Conservation (phyloP, 2,888 invertebrate genomes). For the Synanthedon myopaeformis region DNA sequence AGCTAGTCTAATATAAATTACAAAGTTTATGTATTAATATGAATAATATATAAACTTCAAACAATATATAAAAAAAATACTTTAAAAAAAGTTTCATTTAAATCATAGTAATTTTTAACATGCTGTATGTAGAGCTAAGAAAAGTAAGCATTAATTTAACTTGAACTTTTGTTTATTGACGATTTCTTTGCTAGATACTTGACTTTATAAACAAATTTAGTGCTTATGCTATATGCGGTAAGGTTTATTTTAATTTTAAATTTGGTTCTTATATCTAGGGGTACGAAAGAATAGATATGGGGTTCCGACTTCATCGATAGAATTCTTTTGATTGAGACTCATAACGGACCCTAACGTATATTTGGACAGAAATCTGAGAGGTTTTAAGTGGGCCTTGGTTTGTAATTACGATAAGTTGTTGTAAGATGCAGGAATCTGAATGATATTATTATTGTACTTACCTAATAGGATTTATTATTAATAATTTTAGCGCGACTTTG, state of each 20-base stretch:
- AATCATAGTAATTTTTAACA: background rate
- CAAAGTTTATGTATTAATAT: too few species aligned
- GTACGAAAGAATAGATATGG: conserved; percentile 65
- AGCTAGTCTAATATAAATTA: too few species aligned
- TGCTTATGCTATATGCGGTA: conserved; percentile 9
- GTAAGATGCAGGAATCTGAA: conserved; percentile 46
- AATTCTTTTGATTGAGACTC: conserved; percentile 58
- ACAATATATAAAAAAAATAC: too few species aligned
- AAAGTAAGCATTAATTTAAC: conserved; percentile 55
- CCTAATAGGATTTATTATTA: too few species aligned
- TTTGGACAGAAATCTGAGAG: conserved; percentile 68
- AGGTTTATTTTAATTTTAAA: conserved; percentile 11
- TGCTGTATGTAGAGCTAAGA: conserved; percentile 17
- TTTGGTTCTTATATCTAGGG: conserved; percentile 28
- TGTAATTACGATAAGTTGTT: conserved; percentile 66
- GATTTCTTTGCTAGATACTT: conserved; percentile 62
- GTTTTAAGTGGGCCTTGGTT: conserved; percentile 58
- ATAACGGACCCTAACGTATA: conserved; percentile 69
- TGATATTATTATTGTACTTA: background rate
- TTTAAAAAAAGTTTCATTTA: background rate
- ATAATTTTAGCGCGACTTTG: too few species aligned
- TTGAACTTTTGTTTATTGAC: conserved; percentile 64
- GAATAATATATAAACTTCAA: too few species aligned
- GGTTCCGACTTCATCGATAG: conserved; percentile 49
- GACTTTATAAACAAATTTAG: conserved; percentile 21